Evolutionary conservation across 2,113 vertebrate species (phyloP).

Genomic region (Sciurus niger): DNA sequence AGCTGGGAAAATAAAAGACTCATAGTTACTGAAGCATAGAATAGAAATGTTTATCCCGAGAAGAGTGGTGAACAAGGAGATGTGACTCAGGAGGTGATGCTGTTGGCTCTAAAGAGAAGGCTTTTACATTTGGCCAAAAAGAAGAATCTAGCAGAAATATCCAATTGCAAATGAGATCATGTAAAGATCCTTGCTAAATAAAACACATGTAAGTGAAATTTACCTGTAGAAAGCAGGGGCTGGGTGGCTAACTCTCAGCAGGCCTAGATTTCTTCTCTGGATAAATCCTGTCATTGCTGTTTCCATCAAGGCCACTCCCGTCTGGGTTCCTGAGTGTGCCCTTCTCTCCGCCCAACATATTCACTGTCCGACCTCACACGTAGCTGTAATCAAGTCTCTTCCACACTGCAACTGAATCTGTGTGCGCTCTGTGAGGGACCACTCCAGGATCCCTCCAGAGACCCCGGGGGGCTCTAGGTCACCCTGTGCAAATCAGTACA

Average conservation of each 20-base stretch:
- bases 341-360: not conserved
- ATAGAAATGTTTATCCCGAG: slow-evolving; percentile 28
- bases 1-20: not conserved
- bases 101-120: not conserved
- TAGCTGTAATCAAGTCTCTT: not conserved
- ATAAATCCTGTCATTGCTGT: not conserved
- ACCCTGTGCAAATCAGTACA: not conserved
- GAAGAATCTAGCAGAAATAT: not conserved
- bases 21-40: slow-evolving; percentile 46
- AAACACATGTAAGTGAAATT: not conserved
- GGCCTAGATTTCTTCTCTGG: not conserved
- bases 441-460: not conserved
- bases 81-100: not conserved
- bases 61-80: not conserved
- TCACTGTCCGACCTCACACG: not conserved
- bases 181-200: not conserved
- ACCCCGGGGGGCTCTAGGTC: not conserved
- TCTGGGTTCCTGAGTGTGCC: not conserved
- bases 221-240: not conserved
- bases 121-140: not conserved
- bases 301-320: not conserved
- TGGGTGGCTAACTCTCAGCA: not conserved
- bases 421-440: not conserved
- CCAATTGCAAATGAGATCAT: slow-evolving; percentile 15
- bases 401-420: not conserved